Evolutionary conservation across 2,113 vertebrate species (phyloP), one percentile per base, ranked within the genome.

Genomic region (Forbesichthys papilliferus): DNA sequence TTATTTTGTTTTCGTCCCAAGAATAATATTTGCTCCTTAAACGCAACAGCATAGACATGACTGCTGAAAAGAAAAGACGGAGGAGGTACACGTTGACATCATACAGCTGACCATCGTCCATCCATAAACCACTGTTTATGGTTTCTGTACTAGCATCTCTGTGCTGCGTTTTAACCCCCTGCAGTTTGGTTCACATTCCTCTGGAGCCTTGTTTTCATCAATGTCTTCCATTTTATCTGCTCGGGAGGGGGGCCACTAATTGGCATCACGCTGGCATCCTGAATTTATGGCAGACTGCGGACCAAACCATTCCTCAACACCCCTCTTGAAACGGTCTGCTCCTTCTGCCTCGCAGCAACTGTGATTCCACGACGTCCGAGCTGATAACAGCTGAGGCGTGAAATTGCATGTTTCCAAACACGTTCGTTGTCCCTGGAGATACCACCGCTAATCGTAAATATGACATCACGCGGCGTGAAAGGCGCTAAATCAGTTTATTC

Each of bases 301-400:
- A 73, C 68, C 68, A 68, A 71, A 61, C 48, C 73, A 18, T 69
- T 71, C 53, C 62, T 67, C 67, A 51, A 18, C 47, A n/a, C 68
- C 56, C 42, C 66, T 68, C 70, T 67, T 55, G n/a, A 68, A 66
- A 71, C 51, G 16, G 65, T 59, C 69, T 51, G 61, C 63, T 63
- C 36, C 68, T 68, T 74, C 78, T 79, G 78, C 67, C 77, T 78
- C 73, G 64, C 61, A 72, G 73, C 74, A 74, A 75, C 79, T 68
- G 70, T 59, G 48, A 49, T 68, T 61, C 33, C 54, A 73, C 9
- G 5, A 78, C 14, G 7, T 73, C 55, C 75, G 71, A 56, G 13
- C 16, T 42, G 85, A n/a, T 82, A 87, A 88, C 77, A 75, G 78
- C 27, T 72, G 73, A 71, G 78, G 73, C 84, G 55, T 89, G 85